Conservation (phyloP, 2,888 invertebrate species). For the Acholoe squamosa region DNA sequence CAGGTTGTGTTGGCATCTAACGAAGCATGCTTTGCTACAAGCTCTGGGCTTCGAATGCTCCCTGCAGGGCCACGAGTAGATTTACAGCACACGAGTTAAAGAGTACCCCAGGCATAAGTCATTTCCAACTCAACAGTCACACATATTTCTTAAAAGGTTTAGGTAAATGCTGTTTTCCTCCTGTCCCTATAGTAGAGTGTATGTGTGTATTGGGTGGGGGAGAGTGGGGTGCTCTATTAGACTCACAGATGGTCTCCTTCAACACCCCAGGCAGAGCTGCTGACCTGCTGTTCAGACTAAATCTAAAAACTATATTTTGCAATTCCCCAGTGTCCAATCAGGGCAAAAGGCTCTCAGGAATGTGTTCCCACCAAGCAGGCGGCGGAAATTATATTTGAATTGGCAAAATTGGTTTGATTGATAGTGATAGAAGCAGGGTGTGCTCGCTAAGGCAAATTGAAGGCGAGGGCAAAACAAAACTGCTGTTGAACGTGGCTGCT, state of each 20-base stretch:
- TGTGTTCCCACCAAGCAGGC: not conserved
- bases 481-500: not conserved
- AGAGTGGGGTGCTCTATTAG: not conserved
- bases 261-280: too few relatives aligned
- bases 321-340: constrained; percentile 19
- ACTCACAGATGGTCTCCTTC: not conserved
- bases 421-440: not conserved
- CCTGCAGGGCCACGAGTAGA: not conserved
- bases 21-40: not conserved
- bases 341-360: not conserved
- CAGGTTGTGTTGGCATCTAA: not conserved
- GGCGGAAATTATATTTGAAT: constrained; percentile 11
- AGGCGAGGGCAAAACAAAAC: not conserved
- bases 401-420: constrained; percentile 27
- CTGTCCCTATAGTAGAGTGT: not conserved
- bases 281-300: too few relatives aligned
- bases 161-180: constrained; percentile 8
- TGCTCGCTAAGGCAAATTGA: not conserved
- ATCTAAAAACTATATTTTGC: not conserved
- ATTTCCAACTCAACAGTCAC: constrained; percentile 29
- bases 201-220: not conserved
- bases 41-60: not conserved
- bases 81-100: not conserved
- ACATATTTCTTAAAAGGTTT: constrained; percentile 33
- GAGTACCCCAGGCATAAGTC: constrained; percentile 9